These are phyloP conservation scores for Chromobotia macracanthus DNA, from an alignment of 2,797 vertebrate genomes.

Conservation along the genomic window DNA sequence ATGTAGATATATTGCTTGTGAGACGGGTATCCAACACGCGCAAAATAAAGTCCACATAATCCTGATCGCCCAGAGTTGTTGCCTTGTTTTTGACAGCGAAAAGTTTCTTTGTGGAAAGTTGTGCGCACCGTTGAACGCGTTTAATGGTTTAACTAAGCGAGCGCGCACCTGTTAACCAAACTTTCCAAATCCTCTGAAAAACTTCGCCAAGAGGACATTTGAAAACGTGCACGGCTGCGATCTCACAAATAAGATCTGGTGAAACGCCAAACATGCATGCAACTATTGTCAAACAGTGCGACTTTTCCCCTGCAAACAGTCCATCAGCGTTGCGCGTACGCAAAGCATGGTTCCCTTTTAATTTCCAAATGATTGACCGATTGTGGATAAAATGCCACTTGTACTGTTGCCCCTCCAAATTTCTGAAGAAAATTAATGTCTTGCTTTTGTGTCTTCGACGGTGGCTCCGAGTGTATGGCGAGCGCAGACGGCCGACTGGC, in stretches of 20 bases:
- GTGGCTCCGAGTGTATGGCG: slow-evolving; percentile 65
- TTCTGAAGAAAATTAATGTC: slow-evolving; percentile 7
- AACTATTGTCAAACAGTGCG: not conserved
- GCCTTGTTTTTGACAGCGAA: slow-evolving; percentile 49
- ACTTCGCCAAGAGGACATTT: not conserved
- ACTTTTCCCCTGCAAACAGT: slow-evolving; percentile 11
- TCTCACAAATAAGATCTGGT: not conserved
- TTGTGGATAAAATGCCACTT: not conserved
- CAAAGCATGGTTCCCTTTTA: not conserved
- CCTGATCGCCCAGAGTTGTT: slow-evolving; percentile 80
- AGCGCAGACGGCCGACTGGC: slow-evolving; percentile 75
- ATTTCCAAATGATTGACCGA: not conserved
- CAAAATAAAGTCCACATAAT: slow-evolving; percentile 92
- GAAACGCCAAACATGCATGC: slow-evolving; percentile 3
- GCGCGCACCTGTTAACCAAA: slow-evolving; percentile 76
- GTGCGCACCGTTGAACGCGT: slow-evolving; percentile 70
- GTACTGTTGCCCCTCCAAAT: not conserved
- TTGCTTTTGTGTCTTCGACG: slow-evolving; percentile 16
- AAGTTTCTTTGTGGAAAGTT: slow-evolving; percentile 56
- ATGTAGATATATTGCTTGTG: slow-evolving; percentile 78
- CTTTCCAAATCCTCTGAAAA: slow-evolving; percentile 17
- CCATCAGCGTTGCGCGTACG: not conserved
- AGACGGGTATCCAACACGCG: slow-evolving; percentile 83
- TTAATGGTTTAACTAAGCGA: slow-evolving; percentile 55
- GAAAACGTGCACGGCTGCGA: not conserved